Base-by-base conservation (phyloP, 92 coral and sea anemone genomes). In the Porites evermanni region DNA sequence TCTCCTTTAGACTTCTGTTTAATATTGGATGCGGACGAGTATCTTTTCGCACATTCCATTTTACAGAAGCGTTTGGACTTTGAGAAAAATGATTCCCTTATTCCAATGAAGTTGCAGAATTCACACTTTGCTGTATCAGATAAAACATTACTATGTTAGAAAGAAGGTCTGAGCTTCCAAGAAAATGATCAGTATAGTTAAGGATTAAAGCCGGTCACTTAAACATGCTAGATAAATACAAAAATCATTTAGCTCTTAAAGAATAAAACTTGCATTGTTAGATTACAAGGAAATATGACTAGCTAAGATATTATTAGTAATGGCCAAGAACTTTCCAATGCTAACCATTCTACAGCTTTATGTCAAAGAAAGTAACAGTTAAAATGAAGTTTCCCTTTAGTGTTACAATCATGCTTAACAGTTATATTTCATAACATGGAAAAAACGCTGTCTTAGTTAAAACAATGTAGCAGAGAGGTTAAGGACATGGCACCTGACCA, bases 21-120 rank as follows among this genome's bases (percentile, higher is more conserved):
- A 75, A 97, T 95, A 71, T 97, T 97, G 68, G 99, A 97, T 8
- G 99, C 99, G 17, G 86, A 81, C 13, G 99, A 97, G 83, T 97
- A 97, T 89, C 98, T 88, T 82, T 97, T 97, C 38, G 99, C 99
- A 90, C 99, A 97, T 64, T 97, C 99, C 95, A 97, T 95, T 90
- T 97, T 97, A 82, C 99, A 97, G 81, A 97, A 97, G 79, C 99
- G 89, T 83, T 97, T 97, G 44, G 99, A 97, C 88, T 97, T 97
- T 23, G 99, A 97, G 88, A 97, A 97, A 86, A 97, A 97, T 64
- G 89, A 80, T 72, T 97, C 99, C 74, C 96, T 87, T 66, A 92
- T 87, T 54, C 99, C 99, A 86, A 93, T 84, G 92, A 89, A 94
- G 86, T 93, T 86, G 87, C 99, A 97, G 93, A 97, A 97, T 87